phyloP scores from a whole-genome alignment of 2,113 vertebrate species.

The Passer domesticus region DNA sequence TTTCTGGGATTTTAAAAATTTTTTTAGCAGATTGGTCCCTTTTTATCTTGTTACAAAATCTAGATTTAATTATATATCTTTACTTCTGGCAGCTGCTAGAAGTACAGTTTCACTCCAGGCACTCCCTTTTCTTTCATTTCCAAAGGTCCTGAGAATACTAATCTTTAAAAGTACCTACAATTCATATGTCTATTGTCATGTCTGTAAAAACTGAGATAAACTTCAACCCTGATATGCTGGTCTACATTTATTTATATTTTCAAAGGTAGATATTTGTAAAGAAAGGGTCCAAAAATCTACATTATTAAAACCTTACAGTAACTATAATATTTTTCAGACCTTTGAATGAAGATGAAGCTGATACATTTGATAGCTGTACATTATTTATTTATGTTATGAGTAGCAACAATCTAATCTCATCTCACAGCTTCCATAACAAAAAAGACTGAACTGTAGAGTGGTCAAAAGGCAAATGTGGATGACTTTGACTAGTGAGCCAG shows the following conservation, averaged over 20 bases:
- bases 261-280: neutral
- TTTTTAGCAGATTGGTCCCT: neutral
- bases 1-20: neutral
- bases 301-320: conserved; percentile 9
- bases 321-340: neutral
- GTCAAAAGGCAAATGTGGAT: conserved; percentile 56
- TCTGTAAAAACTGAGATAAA: conserved; percentile 1
- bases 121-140: neutral
- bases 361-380: neutral
- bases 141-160: neutral
- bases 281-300: neutral
- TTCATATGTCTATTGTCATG: neutral
- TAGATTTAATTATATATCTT: neutral
- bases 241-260: neutral
- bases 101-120: neutral
- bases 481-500: conserved; percentile 37
- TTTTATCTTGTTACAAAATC: neutral
- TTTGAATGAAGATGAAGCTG: conserved; percentile 5
- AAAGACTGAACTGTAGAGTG: neutral
- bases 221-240: neutral
- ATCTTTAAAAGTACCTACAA: neutral
- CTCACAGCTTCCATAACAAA: neutral
- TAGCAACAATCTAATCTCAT: neutral
- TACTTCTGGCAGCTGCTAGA: neutral
- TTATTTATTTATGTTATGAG: conserved; percentile 18